Evolutionary conservation across 2,797 vertebrate species (phyloP).

Genomic region (Enteromius trimaculatus): DNA sequence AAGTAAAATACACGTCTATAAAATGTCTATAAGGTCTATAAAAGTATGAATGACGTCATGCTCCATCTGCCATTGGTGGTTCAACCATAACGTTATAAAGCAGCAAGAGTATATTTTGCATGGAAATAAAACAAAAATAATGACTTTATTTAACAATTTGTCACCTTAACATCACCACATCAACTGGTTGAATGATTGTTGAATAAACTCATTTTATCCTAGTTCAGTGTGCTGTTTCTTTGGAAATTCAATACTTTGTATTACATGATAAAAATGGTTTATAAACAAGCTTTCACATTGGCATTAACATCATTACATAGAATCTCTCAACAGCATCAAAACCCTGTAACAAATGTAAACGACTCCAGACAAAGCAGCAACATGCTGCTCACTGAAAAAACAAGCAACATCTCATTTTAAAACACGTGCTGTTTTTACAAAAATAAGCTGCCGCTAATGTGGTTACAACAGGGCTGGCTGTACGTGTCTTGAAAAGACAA

Average conservation of each 20-base stretch:
- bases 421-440: not conserved
- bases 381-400: not conserved
- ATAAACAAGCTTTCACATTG: not conserved
- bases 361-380: not conserved
- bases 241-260: not conserved
- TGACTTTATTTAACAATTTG: no score
- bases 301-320: no score
- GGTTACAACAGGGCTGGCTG: constrained; percentile 12
- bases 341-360: not conserved
- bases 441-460: constrained; percentile 1
- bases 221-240: not conserved
- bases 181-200: no score
- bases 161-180: no score
- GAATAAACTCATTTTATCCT: not conserved
- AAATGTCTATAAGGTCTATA: no score
- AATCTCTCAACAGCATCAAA: not conserved
- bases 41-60: no score
- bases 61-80: no score
- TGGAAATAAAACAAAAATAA: no score
- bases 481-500: constrained; percentile 1
- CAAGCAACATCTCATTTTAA: constrained; percentile 6
- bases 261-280: not conserved
- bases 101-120: no score
- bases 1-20: no score
- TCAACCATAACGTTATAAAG: no score